These are phyloP conservation scores for Thysanoteuthis rhombus DNA, from an alignment of 2,888 invertebrate species.

Conservation along the genomic window DNA sequence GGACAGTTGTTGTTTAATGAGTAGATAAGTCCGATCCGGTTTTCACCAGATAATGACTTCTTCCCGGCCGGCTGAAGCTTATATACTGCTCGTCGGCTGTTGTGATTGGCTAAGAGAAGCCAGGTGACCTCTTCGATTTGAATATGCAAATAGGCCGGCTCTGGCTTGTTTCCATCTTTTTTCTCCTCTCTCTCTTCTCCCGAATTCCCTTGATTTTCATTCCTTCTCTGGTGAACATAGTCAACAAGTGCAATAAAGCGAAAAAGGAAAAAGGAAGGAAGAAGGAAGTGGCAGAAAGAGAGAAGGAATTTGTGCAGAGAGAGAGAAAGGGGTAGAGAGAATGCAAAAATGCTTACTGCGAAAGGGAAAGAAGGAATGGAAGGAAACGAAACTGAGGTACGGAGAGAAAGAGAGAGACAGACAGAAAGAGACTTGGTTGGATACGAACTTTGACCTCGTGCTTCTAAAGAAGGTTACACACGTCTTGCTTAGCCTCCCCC, in stretches of 20 bases:
- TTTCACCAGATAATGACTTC: conserved; percentile 18
- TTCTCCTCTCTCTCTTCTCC: not conserved
- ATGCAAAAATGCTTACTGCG: not conserved
- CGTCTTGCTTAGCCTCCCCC: not conserved
- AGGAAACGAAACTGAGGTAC: not conserved
- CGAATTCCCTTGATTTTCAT: no score
- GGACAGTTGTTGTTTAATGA: not conserved
- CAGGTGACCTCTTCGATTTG: conserved; percentile 18
- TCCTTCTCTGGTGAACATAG: not conserved
- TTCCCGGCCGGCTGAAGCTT: not conserved
- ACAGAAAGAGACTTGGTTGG: not conserved
- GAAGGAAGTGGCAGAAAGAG: not conserved
- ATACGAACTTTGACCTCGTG: conserved; percentile 12
- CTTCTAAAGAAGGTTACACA: not conserved
- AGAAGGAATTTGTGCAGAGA: not conserved
- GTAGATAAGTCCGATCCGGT: not conserved
- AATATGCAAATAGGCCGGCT: conserved; percentile 21
- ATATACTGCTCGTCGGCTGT: not conserved
- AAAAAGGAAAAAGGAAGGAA: not conserved
- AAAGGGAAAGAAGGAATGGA: not conserved
- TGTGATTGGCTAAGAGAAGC: conserved; percentile 22
- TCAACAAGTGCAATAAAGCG: not conserved
- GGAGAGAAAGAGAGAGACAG: not conserved
- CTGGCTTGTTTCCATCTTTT: not conserved
- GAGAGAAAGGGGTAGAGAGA: not conserved